Conservation (phyloP, 2,888 invertebrate genomes). For the Dryomyza anilis region DNA sequence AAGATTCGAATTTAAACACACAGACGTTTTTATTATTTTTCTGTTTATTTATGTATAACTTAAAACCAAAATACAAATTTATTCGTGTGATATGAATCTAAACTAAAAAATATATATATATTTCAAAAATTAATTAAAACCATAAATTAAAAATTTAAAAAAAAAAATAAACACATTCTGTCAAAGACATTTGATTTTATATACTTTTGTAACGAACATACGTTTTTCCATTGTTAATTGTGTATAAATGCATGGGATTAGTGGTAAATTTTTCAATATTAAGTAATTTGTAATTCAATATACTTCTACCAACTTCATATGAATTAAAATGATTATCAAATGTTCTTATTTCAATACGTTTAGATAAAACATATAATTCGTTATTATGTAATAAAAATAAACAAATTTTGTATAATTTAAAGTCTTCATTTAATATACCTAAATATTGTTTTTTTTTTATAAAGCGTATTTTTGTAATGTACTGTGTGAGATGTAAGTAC, state of each 20-base stretch:
- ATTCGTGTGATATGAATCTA: no score
- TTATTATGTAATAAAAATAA: constrained; percentile 4
- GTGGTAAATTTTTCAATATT: constrained; percentile 24
- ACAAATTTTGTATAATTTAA: constrained; percentile 21
- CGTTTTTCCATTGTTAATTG: constrained; percentile 27
- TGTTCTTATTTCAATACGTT: constrained; percentile 21
- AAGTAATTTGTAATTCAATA: constrained; percentile 7
- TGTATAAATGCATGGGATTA: constrained; percentile 18
- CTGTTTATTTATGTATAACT: no score
- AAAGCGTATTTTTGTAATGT: not conserved
- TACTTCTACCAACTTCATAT: constrained; percentile 27
- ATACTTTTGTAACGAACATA: constrained; percentile 15
- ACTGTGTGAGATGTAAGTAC: not conserved
- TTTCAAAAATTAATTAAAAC: no score
- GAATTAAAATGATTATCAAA: constrained; percentile 29
- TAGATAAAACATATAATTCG: constrained; percentile 14
- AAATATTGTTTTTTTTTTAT: constrained; percentile 19
- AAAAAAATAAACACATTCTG: not conserved
- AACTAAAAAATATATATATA: no score
- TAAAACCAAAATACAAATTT: no score
- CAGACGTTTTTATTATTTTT: no score
- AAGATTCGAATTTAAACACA: no score
- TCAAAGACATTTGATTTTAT: not conserved
- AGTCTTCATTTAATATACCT: not conserved
- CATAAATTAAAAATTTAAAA: not conserved